Percentiles rank a stretch among this genome's conserved stretches.
These are phyloP conservation scores for Dugesia japonica DNA, from an alignment of 2,888 invertebrate genomes.

Conservation along the genomic window DNA sequence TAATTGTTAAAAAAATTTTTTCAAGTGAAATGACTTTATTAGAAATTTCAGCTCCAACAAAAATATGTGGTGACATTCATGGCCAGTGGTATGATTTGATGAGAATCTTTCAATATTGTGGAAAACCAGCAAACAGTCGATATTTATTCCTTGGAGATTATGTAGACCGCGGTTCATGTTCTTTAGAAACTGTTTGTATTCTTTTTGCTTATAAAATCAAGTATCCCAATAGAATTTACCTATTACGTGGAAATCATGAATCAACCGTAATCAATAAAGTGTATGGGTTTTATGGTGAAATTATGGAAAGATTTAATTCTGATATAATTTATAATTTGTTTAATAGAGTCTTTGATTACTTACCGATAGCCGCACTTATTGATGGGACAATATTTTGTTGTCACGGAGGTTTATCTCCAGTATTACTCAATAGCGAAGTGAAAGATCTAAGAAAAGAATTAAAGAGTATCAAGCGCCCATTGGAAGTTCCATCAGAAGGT, in stretches of 20 bases:
- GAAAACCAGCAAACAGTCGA: background rate
- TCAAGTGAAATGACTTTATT: background rate
- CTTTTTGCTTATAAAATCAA: constrained; percentile 12
- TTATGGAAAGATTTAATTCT: constrained; percentile 6
- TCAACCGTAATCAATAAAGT: constrained; percentile 4
- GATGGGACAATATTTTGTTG: constrained; percentile 24
- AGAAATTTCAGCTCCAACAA: constrained; percentile 8
- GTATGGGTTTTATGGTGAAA: constrained; percentile 22
- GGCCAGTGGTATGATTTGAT: constrained; percentile 23
- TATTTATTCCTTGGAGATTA: constrained; percentile 27
- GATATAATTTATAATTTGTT: background rate
- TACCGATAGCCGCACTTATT: constrained; percentile 16
- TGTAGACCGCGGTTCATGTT: constrained; percentile 17
- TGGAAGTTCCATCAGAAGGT: constrained; percentile 20
- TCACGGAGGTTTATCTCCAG: constrained; percentile 23
- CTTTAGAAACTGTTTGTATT: constrained; percentile 9
- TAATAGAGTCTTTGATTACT: constrained; percentile 20
- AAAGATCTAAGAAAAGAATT: constrained; percentile 2
- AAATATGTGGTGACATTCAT: constrained; percentile 29
- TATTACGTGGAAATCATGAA: constrained; percentile 26
- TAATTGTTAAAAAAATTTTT: background rate
- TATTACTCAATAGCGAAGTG: background rate
- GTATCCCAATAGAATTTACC: constrained; percentile 22
- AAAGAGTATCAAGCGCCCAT: background rate
- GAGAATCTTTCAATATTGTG: constrained; percentile 21